Conservation (phyloP, 2,113 vertebrate species). For the Leptobrachium ailaonicum region DNA sequence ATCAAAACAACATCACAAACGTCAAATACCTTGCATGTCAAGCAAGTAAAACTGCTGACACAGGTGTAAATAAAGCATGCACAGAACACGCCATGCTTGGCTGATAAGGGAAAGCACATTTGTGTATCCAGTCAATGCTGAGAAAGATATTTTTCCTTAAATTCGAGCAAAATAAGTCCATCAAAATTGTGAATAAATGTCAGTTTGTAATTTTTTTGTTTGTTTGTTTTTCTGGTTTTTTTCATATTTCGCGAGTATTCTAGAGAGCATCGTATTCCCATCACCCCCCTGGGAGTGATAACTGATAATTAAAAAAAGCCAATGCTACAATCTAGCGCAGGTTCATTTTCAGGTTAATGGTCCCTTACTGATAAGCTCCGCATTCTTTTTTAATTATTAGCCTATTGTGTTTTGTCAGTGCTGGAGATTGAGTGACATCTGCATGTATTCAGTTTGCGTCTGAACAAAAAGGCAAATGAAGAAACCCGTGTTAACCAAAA, state of each 20-base stretch:
- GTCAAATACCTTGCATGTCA: constrained; percentile 10
- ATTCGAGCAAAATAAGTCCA: background rate
- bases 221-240: constrained; percentile 11
- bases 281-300: constrained; percentile 21
- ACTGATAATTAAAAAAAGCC: constrained; percentile 39
- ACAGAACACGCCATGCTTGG: background rate
- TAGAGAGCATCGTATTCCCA: background rate
- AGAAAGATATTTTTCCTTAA: background rate
- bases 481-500: background rate
- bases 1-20: background rate
- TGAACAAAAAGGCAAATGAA: background rate
- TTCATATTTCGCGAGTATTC: background rate
- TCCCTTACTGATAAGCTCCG: constrained; percentile 16
- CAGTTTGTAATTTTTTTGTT: background rate
- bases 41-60: background rate
- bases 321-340: constrained; percentile 8
- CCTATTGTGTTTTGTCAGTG: constrained; percentile 32
- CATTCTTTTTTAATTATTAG: constrained; percentile 33
- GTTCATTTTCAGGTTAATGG: constrained; percentile 47
- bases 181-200: background rate
- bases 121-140: background rate
- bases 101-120: background rate
- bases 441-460: background rate
- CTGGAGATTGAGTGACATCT: constrained; percentile 19
- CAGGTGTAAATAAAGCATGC: background rate